Evolutionary conservation across 2,113 vertebrate species (phyloP).

Genomic region (Oryzias celebensis): DNA sequence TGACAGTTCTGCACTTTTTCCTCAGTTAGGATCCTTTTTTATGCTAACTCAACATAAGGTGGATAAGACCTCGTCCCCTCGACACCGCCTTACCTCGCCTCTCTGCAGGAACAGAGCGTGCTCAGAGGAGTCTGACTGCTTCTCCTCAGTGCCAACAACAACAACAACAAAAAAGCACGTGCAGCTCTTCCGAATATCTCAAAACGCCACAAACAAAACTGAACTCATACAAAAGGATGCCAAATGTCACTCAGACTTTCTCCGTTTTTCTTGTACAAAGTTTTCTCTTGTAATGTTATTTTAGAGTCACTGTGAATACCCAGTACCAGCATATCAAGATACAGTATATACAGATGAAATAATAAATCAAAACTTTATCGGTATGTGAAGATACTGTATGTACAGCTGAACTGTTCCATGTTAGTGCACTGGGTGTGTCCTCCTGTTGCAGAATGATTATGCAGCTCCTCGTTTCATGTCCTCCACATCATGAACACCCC

Average conservation of each 20-base stretch:
- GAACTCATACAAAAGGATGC: conserved; percentile 48
- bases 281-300: conserved; percentile 72
- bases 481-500: conserved; percentile 54
- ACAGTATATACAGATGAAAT: conserved; percentile 77
- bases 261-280: conserved; percentile 69
- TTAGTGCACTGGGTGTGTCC: conserved; percentile 58
- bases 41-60: conserved; percentile 36
- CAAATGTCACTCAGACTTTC: conserved; percentile 56
- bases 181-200: conserved; percentile 55
- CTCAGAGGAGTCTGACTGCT: conserved; percentile 45
- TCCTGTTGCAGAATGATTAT: conserved; percentile 53
- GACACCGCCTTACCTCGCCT: conserved; percentile 65
- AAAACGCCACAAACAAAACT: conserved; percentile 20
- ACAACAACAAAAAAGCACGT: conserved; percentile 27
- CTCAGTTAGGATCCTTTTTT: not conserved
- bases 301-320: conserved; percentile 83
- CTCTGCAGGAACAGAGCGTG: conserved; percentile 28
- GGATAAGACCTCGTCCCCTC: conserved; percentile 37
- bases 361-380: conserved; percentile 67
- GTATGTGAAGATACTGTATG: conserved; percentile 72
- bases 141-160: conserved; percentile 66
- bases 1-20: conserved; percentile 61
- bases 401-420: conserved; percentile 70
- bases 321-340: conserved; percentile 82
- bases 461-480: conserved; percentile 54